Conservation (phyloP, 1,140 invertebrate genomes). For the Steinernema khuongi region DNA sequence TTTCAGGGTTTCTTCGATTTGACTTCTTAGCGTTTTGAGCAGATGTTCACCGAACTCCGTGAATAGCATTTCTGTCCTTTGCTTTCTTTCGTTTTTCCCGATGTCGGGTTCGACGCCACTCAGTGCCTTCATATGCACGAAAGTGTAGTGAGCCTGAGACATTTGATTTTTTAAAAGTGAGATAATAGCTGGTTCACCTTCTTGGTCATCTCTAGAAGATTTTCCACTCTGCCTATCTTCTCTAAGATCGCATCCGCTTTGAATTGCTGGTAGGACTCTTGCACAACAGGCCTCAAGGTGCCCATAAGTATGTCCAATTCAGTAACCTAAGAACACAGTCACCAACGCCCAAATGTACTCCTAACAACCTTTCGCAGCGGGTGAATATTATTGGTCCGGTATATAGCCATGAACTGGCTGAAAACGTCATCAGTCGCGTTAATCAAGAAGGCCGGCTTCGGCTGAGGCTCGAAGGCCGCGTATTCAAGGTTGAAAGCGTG, state of each 20-base stretch:
- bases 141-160: background rate
- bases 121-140: background rate
- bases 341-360: background rate
- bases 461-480: background rate
- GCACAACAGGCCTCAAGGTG: background rate
- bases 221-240: background rate
- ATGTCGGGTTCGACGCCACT: background rate
- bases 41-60: background rate
- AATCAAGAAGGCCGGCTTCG: background rate
- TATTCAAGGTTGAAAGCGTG: background rate
- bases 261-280: conserved; percentile 4
- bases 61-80: conserved; percentile 1
- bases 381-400: background rate
- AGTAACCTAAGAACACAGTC: background rate
- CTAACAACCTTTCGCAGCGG: conserved; percentile 1
- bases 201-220: background rate
- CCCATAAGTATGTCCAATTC: conserved; percentile 1
- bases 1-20: background rate
- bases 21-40: background rate
- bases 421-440: conserved; percentile 1
- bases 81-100: background rate
- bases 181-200: background rate
- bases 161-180: background rate
- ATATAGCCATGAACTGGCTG: background rate
- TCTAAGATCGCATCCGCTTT: background rate